These are phyloP conservation scores for Pammene fasciana DNA, from an alignment of 2,888 invertebrate species.

Conservation along the genomic window DNA sequence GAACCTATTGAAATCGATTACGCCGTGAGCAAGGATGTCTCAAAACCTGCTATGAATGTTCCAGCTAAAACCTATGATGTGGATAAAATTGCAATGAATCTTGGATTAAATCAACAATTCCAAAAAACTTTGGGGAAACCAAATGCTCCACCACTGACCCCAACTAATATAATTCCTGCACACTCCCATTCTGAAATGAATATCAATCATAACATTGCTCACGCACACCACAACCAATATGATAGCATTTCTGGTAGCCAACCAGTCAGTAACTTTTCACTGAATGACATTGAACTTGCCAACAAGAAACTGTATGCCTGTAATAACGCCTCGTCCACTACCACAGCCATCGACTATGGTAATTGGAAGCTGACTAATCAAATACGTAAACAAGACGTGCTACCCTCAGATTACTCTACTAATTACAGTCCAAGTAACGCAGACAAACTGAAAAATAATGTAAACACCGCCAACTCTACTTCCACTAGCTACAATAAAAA, in stretches of 20 bases:
- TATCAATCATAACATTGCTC: conserved; percentile 64
- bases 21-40: conserved; percentile 56
- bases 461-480: conserved; percentile 54
- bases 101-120: conserved; percentile 68
- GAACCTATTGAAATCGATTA: conserved; percentile 60
- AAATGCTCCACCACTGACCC: conserved; percentile 45
- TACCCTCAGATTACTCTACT: conserved; percentile 72
- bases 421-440: conserved; percentile 60
- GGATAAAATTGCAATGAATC: conserved; percentile 73
- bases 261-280: conserved; percentile 65
- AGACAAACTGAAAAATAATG: conserved; percentile 67
- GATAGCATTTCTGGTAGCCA: conserved; percentile 63
- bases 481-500: conserved; percentile 71
- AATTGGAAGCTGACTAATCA: conserved; percentile 74
- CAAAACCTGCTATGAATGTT: conserved; percentile 56
- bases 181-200: conserved; percentile 62
- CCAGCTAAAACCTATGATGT: conserved; percentile 71
- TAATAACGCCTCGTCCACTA: conserved; percentile 58
- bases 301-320: conserved; percentile 74
- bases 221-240: conserved; percentile 72
- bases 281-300: conserved; percentile 75
- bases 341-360: conserved; percentile 68
- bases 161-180: conserved; percentile 64
- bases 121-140: conserved; percentile 62
- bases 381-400: conserved; percentile 67